Conservation (phyloP, 2,888 invertebrate species). For the Hololepta plana region DNA sequence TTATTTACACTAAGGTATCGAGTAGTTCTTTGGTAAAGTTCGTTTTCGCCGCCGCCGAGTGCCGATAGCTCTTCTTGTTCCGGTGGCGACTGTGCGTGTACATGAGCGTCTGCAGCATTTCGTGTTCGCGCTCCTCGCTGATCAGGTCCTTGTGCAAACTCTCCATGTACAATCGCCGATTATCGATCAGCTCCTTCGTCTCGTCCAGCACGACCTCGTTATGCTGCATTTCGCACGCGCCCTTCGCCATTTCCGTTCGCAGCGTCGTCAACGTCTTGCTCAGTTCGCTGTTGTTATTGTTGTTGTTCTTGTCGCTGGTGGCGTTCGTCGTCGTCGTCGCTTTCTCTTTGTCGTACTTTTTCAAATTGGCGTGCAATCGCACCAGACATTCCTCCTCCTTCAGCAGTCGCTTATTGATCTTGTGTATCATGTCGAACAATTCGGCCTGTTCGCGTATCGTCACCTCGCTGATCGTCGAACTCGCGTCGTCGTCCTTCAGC, state of each 20-base stretch:
- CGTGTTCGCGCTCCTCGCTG: slow-evolving; percentile 24
- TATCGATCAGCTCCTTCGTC: slow-evolving; percentile 21
- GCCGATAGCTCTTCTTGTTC: slow-evolving; percentile 5
- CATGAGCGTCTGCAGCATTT: slow-evolving; percentile 25
- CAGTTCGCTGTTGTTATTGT: slow-evolving; percentile 17
- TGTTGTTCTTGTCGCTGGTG: slow-evolving; percentile 4
- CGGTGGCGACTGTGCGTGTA: slow-evolving; percentile 15
- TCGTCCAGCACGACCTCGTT: slow-evolving; percentile 26
- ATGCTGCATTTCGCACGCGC: slow-evolving; percentile 27
- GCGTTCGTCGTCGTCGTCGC: slow-evolving; percentile 5
- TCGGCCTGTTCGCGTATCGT: slow-evolving; percentile 44
- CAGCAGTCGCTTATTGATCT: slow-evolving; percentile 53
- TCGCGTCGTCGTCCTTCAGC: slow-evolving; percentile 22
- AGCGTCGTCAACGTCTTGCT: slow-evolving; percentile 19
- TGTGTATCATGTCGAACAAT: slow-evolving; percentile 51
- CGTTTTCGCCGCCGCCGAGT: too few relatives aligned
- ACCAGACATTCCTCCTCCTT: slow-evolving; percentile 56
- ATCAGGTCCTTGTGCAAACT: slow-evolving; percentile 22
- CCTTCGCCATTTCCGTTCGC: slow-evolving; percentile 25
- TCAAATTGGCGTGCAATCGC: slow-evolving; percentile 36
- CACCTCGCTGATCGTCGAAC: slow-evolving; percentile 33
- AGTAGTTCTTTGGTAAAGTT: slow-evolving; percentile 27
- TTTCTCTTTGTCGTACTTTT: slow-evolving; percentile 26
- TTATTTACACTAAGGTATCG: slow-evolving; percentile 27
- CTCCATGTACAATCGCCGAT: slow-evolving; percentile 19